Base-by-base conservation (phyloP, 1,140 invertebrate species). In the Liolophura sinensis region DNA sequence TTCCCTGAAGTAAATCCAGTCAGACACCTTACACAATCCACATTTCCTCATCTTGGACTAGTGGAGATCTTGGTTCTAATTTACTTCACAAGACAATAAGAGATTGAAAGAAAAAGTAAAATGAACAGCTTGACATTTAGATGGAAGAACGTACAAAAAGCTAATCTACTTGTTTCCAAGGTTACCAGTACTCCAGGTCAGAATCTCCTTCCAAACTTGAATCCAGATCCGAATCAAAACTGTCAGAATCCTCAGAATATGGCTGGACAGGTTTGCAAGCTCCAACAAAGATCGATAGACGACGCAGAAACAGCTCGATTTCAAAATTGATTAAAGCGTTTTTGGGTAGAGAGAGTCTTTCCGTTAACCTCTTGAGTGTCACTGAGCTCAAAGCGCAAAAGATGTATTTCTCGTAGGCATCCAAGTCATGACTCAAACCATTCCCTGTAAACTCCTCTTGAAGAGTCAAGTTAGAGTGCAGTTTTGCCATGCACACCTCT, bases 141-240 rank as follows among this genome's bases (percentile, higher is more conserved):
- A 20, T 5, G 7, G 3, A 20, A 12, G 24, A 54, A 54, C 12
- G 24, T 54, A 24, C n/a, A 54, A 24, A 12, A 20, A 3, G 18
- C 51, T 12, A 1, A 5, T 24, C 3, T n/a, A 7, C 51, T 54
- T 54, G 51, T 54, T 54, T 5, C 51, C 24, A 24, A n/a, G 24
- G 51, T 12, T 54, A 54, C 78, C 78, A 80, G 59, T 80, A 80
- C 60, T 80, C 78, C 40, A 80, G 60, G 66, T 80, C 78, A 46
- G 78, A 80, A 50, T 80, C 78, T 1, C 74, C 77, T 51, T 73
- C 78, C 31, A 22, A 70, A 69, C 11, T 65, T 64, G 31, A n/a
- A 40, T 40, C 52, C 50, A 25, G 16, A 60, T 49, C 27, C 60
- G 22, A 46, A 47, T 12, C 24, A 11, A 18, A 40, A 55, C 50